phyloP scores from a whole-genome alignment of 2,888 invertebrate species.

The Ennomos fuscantarius region DNA sequence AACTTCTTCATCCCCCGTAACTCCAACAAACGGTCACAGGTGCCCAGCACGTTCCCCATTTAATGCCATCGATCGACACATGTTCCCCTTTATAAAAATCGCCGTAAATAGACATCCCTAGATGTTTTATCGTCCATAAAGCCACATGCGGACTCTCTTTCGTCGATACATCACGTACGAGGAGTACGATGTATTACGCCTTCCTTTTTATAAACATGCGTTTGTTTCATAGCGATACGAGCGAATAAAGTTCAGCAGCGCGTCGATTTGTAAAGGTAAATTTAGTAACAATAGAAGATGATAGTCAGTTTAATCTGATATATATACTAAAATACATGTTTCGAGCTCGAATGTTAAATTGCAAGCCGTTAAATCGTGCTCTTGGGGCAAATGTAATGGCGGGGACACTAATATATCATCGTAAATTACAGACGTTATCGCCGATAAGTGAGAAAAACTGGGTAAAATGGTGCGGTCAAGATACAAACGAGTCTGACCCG shows the following conservation, averaged over 20 bases:
- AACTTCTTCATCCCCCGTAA: slow-evolving; percentile 21
- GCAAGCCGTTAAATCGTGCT: background rate
- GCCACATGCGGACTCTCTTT: slow-evolving; percentile 67
- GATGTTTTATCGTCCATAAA: slow-evolving; percentile 79
- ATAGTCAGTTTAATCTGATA: background rate
- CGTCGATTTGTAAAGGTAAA: background rate
- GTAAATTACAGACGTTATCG: slow-evolving; percentile 19
- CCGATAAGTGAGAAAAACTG: slow-evolving; percentile 25
- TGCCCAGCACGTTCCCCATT: slow-evolving; percentile 61
- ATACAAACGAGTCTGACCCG: slow-evolving; percentile 20
- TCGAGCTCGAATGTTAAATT: background rate
- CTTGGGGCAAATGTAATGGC: background rate
- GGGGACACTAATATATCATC: slow-evolving; percentile 9
- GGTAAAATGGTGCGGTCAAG: slow-evolving; percentile 22
- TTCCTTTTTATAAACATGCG: slow-evolving; percentile 44
- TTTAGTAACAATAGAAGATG: background rate
- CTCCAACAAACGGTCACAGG: slow-evolving; percentile 47
- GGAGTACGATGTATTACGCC: slow-evolving; percentile 40
- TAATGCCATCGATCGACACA: slow-evolving; percentile 64
- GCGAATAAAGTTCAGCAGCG: slow-evolving; percentile 39
- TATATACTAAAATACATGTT: background rate
- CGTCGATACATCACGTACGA: slow-evolving; percentile 70
- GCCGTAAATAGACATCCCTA: slow-evolving; percentile 74
- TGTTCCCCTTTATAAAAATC: slow-evolving; percentile 64
- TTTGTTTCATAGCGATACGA: slow-evolving; percentile 38